These are phyloP conservation scores for Pelodytes ibericus DNA, from an alignment of 2,797 vertebrate genomes.

Conservation along the genomic window DNA sequence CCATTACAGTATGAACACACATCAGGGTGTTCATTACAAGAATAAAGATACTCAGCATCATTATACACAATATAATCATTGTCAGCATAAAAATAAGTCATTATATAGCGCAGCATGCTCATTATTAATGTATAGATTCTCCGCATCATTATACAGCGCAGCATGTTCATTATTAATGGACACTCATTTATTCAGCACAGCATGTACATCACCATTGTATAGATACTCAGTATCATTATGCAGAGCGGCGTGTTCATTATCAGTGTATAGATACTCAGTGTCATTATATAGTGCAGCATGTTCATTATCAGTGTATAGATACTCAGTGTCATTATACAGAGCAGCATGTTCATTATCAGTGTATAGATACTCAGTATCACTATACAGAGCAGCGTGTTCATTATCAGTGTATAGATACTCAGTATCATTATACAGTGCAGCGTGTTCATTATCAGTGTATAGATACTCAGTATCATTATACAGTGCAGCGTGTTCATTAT, in stretches of 20 bases:
- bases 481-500: too few relatives aligned
- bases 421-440: constrained; percentile 7
- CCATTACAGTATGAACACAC: neutral
- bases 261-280: neutral
- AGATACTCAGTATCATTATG: constrained; percentile 11
- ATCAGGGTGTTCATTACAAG: neutral
- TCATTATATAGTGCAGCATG: neutral
- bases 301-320: neutral
- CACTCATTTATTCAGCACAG: neutral
- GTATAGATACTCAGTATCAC: neutral
- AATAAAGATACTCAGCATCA: neutral
- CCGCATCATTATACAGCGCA: constrained; percentile 12
- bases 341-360: neutral
- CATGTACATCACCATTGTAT: neutral
- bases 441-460: constrained; percentile 6
- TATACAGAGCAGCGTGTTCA: neutral
- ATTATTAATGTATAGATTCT: constrained; percentile 10
- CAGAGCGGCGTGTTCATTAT: constrained; percentile 11
- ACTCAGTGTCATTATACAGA: neutral
- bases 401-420: neutral
- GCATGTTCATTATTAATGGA: constrained; percentile 16
- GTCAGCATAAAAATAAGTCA: constrained; percentile 9
- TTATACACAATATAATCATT: neutral
- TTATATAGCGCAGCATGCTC: constrained; percentile 6
- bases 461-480: too few relatives aligned